phyloP scores from a whole-genome alignment of 2,113 vertebrate species.

The Leucopternis melanops region DNA sequence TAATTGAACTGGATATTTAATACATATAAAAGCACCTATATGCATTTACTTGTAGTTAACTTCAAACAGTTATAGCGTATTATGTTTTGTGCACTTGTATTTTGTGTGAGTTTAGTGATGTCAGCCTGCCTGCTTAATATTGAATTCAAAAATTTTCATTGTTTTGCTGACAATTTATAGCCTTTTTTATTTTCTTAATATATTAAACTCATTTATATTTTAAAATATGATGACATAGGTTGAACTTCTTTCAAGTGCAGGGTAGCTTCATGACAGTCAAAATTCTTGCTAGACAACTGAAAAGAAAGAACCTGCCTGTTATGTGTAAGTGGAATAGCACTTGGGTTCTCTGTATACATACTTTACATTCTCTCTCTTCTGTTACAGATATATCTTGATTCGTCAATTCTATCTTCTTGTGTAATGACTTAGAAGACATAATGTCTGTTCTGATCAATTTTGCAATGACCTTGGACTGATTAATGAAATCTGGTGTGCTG shows the following conservation, averaged over 20 bases:
- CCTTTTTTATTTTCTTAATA: neutral
- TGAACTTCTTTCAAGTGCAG: neutral
- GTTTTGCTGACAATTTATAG: neutral
- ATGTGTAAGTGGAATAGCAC: neutral
- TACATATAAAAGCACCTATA: neutral
- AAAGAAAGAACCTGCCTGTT: neutral
- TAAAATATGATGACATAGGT: neutral
- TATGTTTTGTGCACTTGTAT: neutral
- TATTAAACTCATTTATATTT: neutral
- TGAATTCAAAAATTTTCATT: neutral
- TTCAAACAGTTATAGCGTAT: neutral
- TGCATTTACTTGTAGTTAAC: neutral
- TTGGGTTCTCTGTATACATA: neutral
- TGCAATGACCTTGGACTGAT: slow-evolving; percentile 13
- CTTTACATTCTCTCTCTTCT: neutral
- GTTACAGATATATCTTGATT: neutral
- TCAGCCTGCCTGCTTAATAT: neutral
- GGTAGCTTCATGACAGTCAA: neutral
- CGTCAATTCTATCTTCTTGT: slow-evolving; percentile 31
- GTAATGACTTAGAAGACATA: slow-evolving; percentile 48
- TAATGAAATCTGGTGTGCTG: neutral
- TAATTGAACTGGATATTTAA: neutral
- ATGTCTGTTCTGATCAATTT: slow-evolving; percentile 23
- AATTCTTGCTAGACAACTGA: neutral
- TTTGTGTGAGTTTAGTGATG: neutral